A percentile compares a stretch with the other conserved stretches of the same genome.
Conservation (phyloP, 2,888 invertebrate species). For the Teleiodes luculella region DNA sequence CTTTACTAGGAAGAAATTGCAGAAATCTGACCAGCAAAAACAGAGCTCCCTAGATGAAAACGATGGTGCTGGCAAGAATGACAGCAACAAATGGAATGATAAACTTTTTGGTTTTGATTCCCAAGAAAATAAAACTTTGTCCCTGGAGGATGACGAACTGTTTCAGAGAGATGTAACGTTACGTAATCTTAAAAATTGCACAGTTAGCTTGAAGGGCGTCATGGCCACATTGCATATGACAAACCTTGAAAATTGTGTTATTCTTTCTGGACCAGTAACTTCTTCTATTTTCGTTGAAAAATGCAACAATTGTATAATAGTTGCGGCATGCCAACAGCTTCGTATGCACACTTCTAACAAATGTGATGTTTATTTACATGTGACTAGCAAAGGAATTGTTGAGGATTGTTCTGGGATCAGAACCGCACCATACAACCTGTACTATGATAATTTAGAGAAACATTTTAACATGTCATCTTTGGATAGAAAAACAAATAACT, state of each 20-base stretch:
- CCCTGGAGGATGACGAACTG: slow-evolving; percentile 80
- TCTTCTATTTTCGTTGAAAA: slow-evolving; percentile 94
- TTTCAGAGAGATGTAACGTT: slow-evolving; percentile 87
- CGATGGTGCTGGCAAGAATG: slow-evolving; percentile 56
- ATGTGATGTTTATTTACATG: slow-evolving; percentile 92
- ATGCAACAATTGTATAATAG: slow-evolving; percentile 87
- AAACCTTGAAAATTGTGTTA: slow-evolving; percentile 85
- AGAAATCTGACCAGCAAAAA: slow-evolving; percentile 65
- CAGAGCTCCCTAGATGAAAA: slow-evolving; percentile 56
- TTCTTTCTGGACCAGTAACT: slow-evolving; percentile 92
- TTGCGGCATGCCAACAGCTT: slow-evolving; percentile 95
- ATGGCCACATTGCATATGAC: slow-evolving; percentile 93
- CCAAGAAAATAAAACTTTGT: slow-evolving; percentile 78
- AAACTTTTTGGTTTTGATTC: slow-evolving; percentile 82
- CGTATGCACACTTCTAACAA: slow-evolving; percentile 89
- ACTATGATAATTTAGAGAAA: slow-evolving; percentile 84
- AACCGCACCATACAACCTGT: slow-evolving; percentile 91
- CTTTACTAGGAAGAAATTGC: slow-evolving; percentile 85
- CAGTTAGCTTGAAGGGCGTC: slow-evolving; percentile 86
- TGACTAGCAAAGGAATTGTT: slow-evolving; percentile 95
- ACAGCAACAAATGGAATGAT: slow-evolving; percentile 77
- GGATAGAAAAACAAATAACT: slow-evolving; percentile 86
- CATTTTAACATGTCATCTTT: slow-evolving; percentile 88
- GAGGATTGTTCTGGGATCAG: slow-evolving; percentile 90
- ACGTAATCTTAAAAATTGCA: slow-evolving; percentile 86